phyloP scores from a whole-genome alignment of 2,888 invertebrate genomes.

The Gryllus longicercus region DNA sequence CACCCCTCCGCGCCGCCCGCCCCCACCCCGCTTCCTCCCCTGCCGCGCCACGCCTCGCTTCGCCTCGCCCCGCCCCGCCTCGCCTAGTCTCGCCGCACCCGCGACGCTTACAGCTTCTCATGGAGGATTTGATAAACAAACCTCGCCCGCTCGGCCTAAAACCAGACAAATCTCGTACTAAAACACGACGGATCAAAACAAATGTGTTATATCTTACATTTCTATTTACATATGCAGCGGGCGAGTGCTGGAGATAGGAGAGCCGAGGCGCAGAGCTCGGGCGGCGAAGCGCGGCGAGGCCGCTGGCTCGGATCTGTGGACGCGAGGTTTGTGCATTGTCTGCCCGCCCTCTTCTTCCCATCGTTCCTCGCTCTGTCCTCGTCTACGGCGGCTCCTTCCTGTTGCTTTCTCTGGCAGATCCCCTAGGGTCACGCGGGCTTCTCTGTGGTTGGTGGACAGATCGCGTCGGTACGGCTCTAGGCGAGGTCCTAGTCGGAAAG shows the following conservation, averaged over 20 bases:
- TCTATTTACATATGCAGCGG: constrained; percentile 8
- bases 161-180: constrained; percentile 17
- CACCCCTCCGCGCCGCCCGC: not conserved
- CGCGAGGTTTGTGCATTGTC: not conserved
- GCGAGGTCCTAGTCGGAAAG: too few relatives aligned
- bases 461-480: too few relatives aligned
- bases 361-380: not conserved
- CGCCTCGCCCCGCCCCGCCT: not conserved
- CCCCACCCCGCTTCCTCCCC: not conserved
- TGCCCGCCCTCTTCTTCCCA: not conserved
- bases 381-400: too few relatives aligned
- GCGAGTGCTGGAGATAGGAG: not conserved
- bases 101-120: constrained; percentile 1
- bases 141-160: not conserved
- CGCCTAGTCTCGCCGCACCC: not conserved
- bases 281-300: not conserved
- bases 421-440: too few relatives aligned
- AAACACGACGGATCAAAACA: constrained; percentile 7
- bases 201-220: constrained; percentile 17
- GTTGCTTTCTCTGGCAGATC: too few relatives aligned
- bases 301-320: not conserved
- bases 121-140: constrained; percentile 17
- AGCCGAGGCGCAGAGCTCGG: not conserved
- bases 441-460: too few relatives aligned
- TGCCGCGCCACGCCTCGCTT: not conserved